Evolutionary conservation across 2,797 vertebrate genomes (phyloP), one percentile per base, ranked within the genome.

Genomic region (Parauchenoglanis ngamensis): DNA sequence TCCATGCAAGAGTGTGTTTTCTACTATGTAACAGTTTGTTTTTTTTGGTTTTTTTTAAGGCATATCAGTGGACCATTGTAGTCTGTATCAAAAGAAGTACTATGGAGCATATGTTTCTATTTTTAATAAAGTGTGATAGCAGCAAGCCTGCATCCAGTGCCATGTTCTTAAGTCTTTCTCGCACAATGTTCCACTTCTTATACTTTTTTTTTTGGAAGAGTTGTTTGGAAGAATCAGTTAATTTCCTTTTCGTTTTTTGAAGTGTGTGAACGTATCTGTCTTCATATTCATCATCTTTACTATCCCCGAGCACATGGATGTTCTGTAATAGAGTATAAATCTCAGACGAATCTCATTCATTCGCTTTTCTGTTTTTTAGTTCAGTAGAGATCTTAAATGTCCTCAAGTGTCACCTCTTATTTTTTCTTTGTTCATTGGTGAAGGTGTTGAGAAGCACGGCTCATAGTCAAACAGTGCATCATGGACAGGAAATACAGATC

Each of bases 121-220:
- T 95, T 95, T 95, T 93, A 95, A 94, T 95, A 93, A 94, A 94
- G 92, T 94, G 93, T 95, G 91, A 94, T 94, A 94, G 94, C 92
- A 93, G 93, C 92, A 91, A 88, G 90, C 86, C 90, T 91, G 89
- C 89, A 85, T 91, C 88, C 90, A 89, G 86, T 92, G 87, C 88
- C 91, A 89, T 86, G 92, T 91, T 89, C 89, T 86, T 65, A 54
- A 67, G 25, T 80, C 67, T 84, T 49, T 85, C 68, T 67, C 25
- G 2, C 85, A 44, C 54, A 46, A 10, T 0, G 11, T 28, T 35
- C 57, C 40, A 81, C 11, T 63, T 81, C 57, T 46, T 63, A 44
- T 84, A 23, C n/a, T n/a, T 79, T 79, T 70, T 11, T 8, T 3
- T 21, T 21, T 21, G n/a, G n/a, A n/a, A n/a, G n/a, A n/a, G n/a